These are phyloP conservation scores for Pollimyrus isidori DNA, from an alignment of 2,113 vertebrate species.

Conservation along the genomic window DNA sequence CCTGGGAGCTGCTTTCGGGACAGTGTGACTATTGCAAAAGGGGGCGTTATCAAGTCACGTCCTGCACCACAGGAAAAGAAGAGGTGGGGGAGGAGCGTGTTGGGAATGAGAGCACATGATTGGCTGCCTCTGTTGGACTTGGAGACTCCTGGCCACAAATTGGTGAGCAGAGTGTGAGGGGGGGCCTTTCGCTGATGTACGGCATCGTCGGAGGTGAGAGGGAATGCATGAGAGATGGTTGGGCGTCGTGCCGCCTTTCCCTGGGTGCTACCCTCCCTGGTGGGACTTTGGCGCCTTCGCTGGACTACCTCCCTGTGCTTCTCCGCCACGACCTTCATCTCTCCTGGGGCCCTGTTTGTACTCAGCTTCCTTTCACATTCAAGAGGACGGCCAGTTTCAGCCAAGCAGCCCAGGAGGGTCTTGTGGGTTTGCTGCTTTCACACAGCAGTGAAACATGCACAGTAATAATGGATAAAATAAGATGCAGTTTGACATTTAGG, in stretches of 20 bases:
- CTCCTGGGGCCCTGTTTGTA: neutral
- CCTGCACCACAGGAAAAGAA: neutral
- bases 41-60: neutral
- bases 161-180: neutral
- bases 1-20: neutral
- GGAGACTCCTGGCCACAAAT: neutral
- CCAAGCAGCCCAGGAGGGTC: neutral
- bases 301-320: neutral
- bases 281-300: neutral
- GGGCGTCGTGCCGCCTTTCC: neutral
- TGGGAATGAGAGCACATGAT: neutral
- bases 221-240: neutral
- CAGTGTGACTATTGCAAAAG: constrained; percentile 9
- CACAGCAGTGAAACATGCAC: neutral
- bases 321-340: neutral
- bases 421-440: neutral
- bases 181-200: neutral
- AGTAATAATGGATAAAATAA: neutral
- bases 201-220: neutral
- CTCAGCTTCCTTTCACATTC: neutral
- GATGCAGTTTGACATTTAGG: neutral
- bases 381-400: neutral
- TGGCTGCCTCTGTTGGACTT: neutral
- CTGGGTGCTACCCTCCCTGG: neutral
- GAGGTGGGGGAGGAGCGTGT: neutral